A percentile compares a stretch with the other conserved stretches of the same genome.
These are phyloP conservation scores for Morpho deidamia DNA, from an alignment of 2,888 invertebrate species.

Conservation along the genomic window DNA sequence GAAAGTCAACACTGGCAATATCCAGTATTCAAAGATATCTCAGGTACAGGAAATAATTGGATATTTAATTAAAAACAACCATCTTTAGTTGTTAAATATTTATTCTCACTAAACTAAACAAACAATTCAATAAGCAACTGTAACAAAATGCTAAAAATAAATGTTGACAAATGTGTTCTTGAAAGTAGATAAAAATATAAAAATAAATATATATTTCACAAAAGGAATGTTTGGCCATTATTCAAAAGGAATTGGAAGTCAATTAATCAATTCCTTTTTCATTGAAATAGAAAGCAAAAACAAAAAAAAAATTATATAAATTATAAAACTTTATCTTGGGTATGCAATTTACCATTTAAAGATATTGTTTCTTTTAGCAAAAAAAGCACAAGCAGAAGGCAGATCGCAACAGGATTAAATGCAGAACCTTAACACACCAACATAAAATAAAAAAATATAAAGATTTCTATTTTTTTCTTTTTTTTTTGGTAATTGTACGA, in stretches of 20 bases:
- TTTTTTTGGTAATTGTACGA: too few relatives aligned
- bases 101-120: conserved; percentile 47
- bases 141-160: conserved; percentile 53
- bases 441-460: not conserved
- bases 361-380: too few relatives aligned
- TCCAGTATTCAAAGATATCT: not conserved
- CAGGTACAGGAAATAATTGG: not conserved
- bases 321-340: too few relatives aligned
- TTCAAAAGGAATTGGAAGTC: conserved; percentile 9
- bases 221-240: conserved; percentile 35
- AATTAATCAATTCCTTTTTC: conserved; percentile 9
- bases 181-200: conserved; percentile 25
- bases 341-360: too few relatives aligned
- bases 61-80: conserved; percentile 8
- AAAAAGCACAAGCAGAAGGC: not conserved
- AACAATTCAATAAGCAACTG: conserved; percentile 45
- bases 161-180: conserved; percentile 27
- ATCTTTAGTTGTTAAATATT: conserved; percentile 20
- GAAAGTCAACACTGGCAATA: too few relatives aligned
- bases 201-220: conserved; percentile 27
- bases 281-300: too few relatives aligned
- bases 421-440: conserved; percentile 25
- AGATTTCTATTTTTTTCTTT: too few relatives aligned
- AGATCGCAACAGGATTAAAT: conserved; percentile 22
- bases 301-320: not conserved